A percentile compares a stretch with the other conserved stretches of the same genome.
Conservation (phyloP, 2,888 invertebrate genomes). For the Hemithea aestivaria region DNA sequence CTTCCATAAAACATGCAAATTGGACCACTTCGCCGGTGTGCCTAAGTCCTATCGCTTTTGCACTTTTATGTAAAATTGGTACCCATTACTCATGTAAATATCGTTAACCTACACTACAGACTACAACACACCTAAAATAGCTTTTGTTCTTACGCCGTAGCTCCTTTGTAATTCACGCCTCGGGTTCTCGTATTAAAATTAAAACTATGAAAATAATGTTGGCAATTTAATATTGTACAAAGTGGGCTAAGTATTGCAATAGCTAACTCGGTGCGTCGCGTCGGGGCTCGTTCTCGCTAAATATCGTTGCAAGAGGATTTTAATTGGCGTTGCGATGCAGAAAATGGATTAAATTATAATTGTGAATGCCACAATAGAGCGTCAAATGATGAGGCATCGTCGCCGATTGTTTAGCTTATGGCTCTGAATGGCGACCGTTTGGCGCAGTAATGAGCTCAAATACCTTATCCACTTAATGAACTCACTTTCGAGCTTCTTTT, state of each 20-base stretch:
- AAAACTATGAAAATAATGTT: slow-evolving; percentile 8
- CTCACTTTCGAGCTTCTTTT: slow-evolving; percentile 34
- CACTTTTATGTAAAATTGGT: slow-evolving; percentile 73
- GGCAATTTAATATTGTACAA: slow-evolving; percentile 2
- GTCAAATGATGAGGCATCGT: slow-evolving; percentile 58
- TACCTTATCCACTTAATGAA: slow-evolving; percentile 51
- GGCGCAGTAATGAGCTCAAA: slow-evolving; percentile 58
- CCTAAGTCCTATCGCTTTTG: slow-evolving; percentile 72
- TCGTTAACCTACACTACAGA: slow-evolving; percentile 59
- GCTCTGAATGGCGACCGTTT: slow-evolving; percentile 57
- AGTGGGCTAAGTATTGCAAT: slow-evolving; percentile 2
- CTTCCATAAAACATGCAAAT: slow-evolving; percentile 77
- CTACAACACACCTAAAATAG: slow-evolving; percentile 34
- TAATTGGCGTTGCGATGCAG: slow-evolving; percentile 42
- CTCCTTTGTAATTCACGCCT: slow-evolving; percentile 19
- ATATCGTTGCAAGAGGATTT: slow-evolving; percentile 27
- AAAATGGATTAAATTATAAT: slow-evolving; percentile 58
- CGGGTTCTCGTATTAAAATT: slow-evolving; percentile 8
- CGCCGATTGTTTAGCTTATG: slow-evolving; percentile 55
- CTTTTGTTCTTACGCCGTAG: slow-evolving; percentile 30
- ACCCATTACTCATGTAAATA: slow-evolving; percentile 73
- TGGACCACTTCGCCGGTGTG: slow-evolving; percentile 65
- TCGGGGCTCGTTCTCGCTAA: slow-evolving; percentile 3
- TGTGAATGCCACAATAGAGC: slow-evolving; percentile 56
- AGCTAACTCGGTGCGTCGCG: slow-evolving; percentile 3